Evolutionary conservation across 2,888 invertebrate species (phyloP).

Genomic region (Schrankia costaestrigalis): DNA sequence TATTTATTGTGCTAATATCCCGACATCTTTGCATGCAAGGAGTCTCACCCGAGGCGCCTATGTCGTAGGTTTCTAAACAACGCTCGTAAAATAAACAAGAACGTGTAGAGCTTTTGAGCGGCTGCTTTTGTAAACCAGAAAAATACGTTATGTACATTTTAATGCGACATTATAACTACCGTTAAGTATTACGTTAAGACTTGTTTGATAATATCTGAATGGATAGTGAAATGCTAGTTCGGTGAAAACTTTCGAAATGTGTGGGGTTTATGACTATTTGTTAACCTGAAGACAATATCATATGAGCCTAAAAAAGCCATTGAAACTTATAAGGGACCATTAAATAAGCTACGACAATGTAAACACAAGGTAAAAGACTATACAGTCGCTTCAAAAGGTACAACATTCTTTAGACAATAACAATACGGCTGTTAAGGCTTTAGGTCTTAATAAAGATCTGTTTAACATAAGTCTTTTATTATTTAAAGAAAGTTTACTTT

Average conservation of each 20-base stretch:
- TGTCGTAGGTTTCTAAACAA: slow-evolving; percentile 46
- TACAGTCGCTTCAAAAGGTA: no score
- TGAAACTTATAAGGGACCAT: no score
- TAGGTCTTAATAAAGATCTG: no score
- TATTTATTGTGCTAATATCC: slow-evolving; percentile 46
- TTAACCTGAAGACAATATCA: no score
- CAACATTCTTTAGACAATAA: no score
- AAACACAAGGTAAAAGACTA: no score
- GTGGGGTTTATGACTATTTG: no score
- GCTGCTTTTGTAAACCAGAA: slow-evolving; percentile 50
- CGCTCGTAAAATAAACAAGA: slow-evolving; percentile 51
- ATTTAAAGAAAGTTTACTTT: no score
- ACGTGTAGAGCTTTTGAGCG: slow-evolving; percentile 42
- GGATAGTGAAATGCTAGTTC: slow-evolving; percentile 31
- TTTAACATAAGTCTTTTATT: no score
- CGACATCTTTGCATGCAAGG: slow-evolving; percentile 53
- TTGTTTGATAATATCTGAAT: slow-evolving; percentile 44
- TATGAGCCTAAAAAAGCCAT: no score
- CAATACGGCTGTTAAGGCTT: no score
- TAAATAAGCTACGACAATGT: no score
- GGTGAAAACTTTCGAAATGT: slow-evolving; percentile 36
- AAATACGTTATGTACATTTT: slow-evolving; percentile 56
- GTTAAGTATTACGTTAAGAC: slow-evolving; percentile 45
- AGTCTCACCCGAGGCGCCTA: slow-evolving; percentile 36
- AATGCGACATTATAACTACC: slow-evolving; percentile 56